phyloP scores from a whole-genome alignment of 2,113 vertebrate species.

The Oreochromis spilurus region DNA sequence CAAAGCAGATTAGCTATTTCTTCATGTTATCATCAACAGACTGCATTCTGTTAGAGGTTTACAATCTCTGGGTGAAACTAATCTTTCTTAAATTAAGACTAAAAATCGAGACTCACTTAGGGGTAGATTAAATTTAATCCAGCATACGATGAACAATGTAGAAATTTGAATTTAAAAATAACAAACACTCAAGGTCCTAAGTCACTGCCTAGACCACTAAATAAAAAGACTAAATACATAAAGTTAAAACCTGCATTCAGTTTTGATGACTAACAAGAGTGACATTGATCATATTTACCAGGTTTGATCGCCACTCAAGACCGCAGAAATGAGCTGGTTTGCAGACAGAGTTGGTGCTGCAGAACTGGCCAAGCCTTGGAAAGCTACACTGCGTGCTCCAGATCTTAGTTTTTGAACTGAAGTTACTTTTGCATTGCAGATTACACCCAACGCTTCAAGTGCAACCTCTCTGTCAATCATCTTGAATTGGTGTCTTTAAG shows the following conservation, averaged over 20 bases:
- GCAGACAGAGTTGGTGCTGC: neutral
- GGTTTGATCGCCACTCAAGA: neutral
- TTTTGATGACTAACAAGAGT: neutral
- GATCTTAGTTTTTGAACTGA: neutral
- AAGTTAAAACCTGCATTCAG: neutral
- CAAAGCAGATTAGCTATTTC: neutral
- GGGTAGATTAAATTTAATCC: neutral
- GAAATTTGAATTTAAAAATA: neutral
- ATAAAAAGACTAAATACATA: neutral
- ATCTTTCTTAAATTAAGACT: neutral
- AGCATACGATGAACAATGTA: neutral
- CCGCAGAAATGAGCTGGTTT: neutral
- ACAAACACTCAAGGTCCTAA: neutral
- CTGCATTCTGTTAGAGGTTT: neutral
- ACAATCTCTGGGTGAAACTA: neutral
- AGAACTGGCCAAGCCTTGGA: neutral
- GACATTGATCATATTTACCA: neutral
- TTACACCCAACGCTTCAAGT: neutral
- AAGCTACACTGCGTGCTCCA: neutral
- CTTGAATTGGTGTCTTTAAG: neutral
- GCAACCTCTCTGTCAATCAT: neutral
- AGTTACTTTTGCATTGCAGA: neutral
- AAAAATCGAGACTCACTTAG: neutral
- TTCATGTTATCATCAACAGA: neutral
- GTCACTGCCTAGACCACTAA: accelerated